Evolutionary conservation across 35 echinoderm and acorn worm genomes (phyloP), one percentile per base, ranked within the genome.

Genomic region (Apostichopus californicus): DNA sequence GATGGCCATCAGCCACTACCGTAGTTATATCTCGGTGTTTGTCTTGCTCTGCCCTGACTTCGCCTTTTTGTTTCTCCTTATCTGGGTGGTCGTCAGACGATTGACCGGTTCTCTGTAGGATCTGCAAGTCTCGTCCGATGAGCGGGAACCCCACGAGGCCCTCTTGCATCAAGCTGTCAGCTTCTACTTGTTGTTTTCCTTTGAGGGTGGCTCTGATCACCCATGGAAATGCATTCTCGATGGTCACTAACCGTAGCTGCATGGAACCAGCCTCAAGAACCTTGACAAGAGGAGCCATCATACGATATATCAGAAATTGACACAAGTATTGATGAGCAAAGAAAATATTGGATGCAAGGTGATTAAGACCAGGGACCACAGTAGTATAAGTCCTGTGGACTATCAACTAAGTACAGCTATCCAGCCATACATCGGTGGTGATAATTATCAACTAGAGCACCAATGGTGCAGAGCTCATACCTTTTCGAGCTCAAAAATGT

Each of bases 221-320:
- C 80, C 80, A 83, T 15, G 46, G 34, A 12, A 52, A 83, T 8
- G 55, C 18, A 83, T 83, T 46, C 55, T 83, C 80, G 18, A 83
- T 56, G 53, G 80, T 83, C 34, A 83, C 80, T 54, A 83, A 54
- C 0, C 80, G 34, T 52, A 83, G 55, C 34, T 55, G 52, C 8
- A 7, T 54, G 7, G 55, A 17, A 7, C 80, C 80, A 18, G 55
- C 80, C 55, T 83, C 80, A 0, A 83, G 55, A 54, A 83, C 52
- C 80, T 83, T 28, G 9, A 11, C 8, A 83, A 15, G 18, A n/a
- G 17, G 28, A 34, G 28, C 28, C 0, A 34, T 34, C 28, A 34
- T 34, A 34, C 1, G 28, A 34, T 34, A 34, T 34, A 34, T 34
- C 28, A 34, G 28, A 34, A 34, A 34, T 34, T 34, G 1, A 34